Evolutionary conservation across 2,888 invertebrate species (phyloP).

Genomic region (Bimastos eiseni): DNA sequence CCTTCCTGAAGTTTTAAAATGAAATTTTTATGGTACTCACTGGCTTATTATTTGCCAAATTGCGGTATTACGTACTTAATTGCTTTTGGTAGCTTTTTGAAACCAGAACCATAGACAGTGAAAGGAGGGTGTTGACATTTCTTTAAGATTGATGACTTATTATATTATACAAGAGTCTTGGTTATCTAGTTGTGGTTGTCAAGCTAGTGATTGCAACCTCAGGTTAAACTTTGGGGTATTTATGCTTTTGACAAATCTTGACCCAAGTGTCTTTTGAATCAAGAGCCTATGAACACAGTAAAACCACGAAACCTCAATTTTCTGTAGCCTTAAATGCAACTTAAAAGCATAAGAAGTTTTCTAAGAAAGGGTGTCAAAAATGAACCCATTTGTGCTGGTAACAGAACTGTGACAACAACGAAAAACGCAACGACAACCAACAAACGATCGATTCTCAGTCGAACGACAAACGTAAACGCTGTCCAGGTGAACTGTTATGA

Average conservation of each 20-base stretch:
- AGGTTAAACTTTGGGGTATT: not conserved
- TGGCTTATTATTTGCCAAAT: too few relatives aligned
- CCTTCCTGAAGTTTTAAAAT: too few relatives aligned
- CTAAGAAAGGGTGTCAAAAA: not conserved
- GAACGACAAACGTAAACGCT: conserved; percentile 26
- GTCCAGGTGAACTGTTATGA: conserved; percentile 34
- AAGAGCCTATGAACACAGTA: too few relatives aligned
- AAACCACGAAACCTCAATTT: too few relatives aligned
- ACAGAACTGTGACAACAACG: conserved; percentile 24
- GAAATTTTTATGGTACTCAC: too few relatives aligned
- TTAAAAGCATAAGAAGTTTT: not conserved
- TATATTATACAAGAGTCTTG: not conserved
- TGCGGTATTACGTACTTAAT: too few relatives aligned
- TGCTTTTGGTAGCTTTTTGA: too few relatives aligned
- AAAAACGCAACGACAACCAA: conserved; percentile 29
- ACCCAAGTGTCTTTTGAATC: not conserved
- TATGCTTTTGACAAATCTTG: not conserved
- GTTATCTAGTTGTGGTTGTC: not conserved
- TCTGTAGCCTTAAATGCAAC: too few relatives aligned
- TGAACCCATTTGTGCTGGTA: not conserved
- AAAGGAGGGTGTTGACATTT: not conserved
- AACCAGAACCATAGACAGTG: not conserved
- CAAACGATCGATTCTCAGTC: conserved; percentile 29
- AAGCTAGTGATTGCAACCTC: not conserved
- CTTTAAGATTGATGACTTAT: not conserved